phyloP scores from a whole-genome alignment of 2,888 invertebrate species.

The Euproctis similis region DNA sequence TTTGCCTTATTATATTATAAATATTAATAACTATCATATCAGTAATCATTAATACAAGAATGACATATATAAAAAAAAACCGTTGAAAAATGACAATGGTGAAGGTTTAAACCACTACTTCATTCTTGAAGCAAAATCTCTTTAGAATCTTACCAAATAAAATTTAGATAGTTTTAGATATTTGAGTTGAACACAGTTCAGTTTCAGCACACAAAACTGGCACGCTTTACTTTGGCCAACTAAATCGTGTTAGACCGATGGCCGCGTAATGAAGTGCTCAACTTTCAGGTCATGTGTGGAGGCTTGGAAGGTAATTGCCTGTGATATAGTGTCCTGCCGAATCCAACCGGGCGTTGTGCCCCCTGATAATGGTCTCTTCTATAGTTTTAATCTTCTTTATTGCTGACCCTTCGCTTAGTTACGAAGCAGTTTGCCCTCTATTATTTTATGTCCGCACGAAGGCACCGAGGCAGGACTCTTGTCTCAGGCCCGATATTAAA shows the following conservation, averaged over 20 bases:
- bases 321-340: slow-evolving; percentile 52
- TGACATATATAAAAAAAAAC: no score
- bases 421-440: slow-evolving; percentile 34
- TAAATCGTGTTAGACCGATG: slow-evolving; percentile 48
- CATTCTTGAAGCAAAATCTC: no score
- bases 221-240: slow-evolving; percentile 32
- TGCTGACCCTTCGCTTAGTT: slow-evolving; percentile 50
- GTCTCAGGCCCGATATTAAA: slow-evolving; percentile 9
- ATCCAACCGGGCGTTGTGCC: slow-evolving; percentile 32
- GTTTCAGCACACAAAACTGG: no score
- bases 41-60: no score
- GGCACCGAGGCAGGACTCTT: slow-evolving; percentile 14
- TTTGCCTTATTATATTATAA: no score
- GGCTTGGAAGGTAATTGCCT: slow-evolving; percentile 44
- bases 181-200: no score
- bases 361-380: slow-evolving; percentile 47
- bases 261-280: slow-evolving; percentile 62
- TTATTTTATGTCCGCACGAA: slow-evolving; percentile 31
- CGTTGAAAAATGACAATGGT: no score
- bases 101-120: no score
- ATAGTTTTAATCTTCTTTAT: slow-evolving; percentile 71
- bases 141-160: no score
- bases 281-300: slow-evolving; percentile 64
- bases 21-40: no score
- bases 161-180: no score